phyloP scores from a whole-genome alignment of 2,113 vertebrate genomes.

The Emberiza fucata region DNA sequence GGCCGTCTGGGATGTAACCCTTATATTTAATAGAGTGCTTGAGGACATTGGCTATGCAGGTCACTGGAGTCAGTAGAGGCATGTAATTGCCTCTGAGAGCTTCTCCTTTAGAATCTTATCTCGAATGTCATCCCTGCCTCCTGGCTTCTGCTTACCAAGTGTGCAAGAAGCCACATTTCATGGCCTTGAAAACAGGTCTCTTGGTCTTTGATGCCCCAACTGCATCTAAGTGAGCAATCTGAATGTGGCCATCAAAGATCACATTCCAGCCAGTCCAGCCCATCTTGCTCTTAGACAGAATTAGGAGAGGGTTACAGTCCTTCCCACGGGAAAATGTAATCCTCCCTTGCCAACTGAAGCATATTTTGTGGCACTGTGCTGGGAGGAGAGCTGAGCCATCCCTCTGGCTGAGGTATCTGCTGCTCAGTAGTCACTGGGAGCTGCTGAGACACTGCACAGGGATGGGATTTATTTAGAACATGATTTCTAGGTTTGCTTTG shows the following conservation, averaged over 20 bases:
- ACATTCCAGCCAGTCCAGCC: neutral
- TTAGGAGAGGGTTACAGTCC: neutral
- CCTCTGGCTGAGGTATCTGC: neutral
- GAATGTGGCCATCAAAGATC: neutral
- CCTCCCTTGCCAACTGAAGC: fast-evolving
- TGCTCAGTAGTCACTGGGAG: neutral
- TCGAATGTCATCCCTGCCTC: neutral
- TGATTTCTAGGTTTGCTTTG: neutral
- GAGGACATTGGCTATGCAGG: neutral
- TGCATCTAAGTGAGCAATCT: neutral
- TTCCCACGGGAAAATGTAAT: neutral
- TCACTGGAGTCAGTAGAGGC: neutral
- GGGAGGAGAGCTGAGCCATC: neutral
- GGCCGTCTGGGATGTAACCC: neutral
- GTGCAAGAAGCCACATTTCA: neutral
- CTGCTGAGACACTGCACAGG: neutral
- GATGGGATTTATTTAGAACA: neutral
- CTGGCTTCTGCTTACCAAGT: neutral
- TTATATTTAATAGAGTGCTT: neutral
- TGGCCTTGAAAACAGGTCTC: neutral
- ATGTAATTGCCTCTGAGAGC: neutral
- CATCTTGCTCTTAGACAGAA: neutral
- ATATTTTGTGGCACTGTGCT: fast-evolving
- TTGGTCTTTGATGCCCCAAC: neutral
- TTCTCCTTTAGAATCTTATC: neutral